phyloP scores from a whole-genome alignment of 2,797 vertebrate genomes.

The Ispidina picta region DNA sequence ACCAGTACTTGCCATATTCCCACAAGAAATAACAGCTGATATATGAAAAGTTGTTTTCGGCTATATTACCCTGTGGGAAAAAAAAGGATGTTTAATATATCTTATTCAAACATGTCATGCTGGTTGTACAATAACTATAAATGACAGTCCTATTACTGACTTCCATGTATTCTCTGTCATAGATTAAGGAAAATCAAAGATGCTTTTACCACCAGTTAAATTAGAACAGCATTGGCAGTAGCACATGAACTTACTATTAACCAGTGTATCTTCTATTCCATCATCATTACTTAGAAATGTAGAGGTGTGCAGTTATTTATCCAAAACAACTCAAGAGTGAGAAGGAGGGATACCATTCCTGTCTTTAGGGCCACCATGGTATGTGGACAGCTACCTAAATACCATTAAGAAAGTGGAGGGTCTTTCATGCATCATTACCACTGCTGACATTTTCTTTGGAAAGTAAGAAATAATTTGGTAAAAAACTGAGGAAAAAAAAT shows the following conservation, averaged over 20 bases:
- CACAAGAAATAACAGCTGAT: background rate
- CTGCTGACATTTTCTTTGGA: background rate
- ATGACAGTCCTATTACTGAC: background rate
- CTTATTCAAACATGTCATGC: background rate
- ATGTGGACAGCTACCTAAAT: background rate
- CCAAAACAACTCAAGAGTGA: background rate
- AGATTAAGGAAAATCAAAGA: background rate
- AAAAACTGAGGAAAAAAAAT: background rate
- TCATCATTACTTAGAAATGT: background rate
- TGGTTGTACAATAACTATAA: background rate
- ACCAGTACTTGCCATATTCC: background rate
- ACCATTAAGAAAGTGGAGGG: background rate
- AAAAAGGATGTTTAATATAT: background rate
- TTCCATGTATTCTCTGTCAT: background rate
- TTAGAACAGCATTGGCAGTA: background rate
- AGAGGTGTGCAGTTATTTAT: background rate
- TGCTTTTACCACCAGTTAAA: background rate
- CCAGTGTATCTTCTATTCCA: background rate
- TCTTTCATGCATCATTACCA: fast-evolving
- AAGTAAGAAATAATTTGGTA: background rate
- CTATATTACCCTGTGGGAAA: background rate
- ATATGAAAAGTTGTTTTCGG: background rate
- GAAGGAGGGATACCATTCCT: background rate
- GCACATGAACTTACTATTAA: background rate
- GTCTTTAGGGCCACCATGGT: background rate